Evolutionary conservation across 2,888 invertebrate species (phyloP).

Genomic region (Acanthococcus lagerstroemiae): DNA sequence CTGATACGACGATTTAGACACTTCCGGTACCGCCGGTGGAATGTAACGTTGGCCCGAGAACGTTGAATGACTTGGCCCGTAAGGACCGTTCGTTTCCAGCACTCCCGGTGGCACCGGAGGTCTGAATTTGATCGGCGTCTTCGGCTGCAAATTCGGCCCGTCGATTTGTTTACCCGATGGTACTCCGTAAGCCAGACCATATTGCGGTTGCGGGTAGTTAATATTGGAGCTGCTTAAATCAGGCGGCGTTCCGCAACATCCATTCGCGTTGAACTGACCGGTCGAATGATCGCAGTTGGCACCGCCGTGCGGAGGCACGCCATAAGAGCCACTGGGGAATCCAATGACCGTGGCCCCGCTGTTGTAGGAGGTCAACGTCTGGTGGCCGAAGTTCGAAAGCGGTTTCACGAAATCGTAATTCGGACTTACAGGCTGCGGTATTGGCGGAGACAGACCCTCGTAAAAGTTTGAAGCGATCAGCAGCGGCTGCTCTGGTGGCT

Average conservation of each 20-base stretch:
- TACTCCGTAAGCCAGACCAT: constrained; percentile 36
- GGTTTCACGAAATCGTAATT: not conserved
- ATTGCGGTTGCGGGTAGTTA: not conserved
- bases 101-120: constrained; percentile 64
- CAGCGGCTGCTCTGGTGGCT: not conserved
- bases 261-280: not conserved
- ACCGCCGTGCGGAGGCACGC: not conserved
- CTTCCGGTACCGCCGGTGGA: constrained; percentile 39
- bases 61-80: not conserved
- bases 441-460: not conserved
- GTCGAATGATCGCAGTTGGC: not conserved
- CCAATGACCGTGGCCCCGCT: not conserved
- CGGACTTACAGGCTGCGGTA: not conserved
- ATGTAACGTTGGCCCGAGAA: constrained; percentile 38
- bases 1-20: constrained; percentile 34
- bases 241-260: constrained; percentile 31
- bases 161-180: constrained; percentile 38
- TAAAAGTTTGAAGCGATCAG: not conserved
- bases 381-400: too few relatives aligned
- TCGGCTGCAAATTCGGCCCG: constrained; percentile 42
- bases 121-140: constrained; percentile 58
- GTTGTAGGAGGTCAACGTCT: too few relatives aligned
- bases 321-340: not conserved
- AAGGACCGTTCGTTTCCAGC: constrained; percentile 49
- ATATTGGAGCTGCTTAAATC: constrained; percentile 1